Base-by-base conservation (phyloP, 2,113 vertebrate genomes). In the Zosterops japonicus region DNA sequence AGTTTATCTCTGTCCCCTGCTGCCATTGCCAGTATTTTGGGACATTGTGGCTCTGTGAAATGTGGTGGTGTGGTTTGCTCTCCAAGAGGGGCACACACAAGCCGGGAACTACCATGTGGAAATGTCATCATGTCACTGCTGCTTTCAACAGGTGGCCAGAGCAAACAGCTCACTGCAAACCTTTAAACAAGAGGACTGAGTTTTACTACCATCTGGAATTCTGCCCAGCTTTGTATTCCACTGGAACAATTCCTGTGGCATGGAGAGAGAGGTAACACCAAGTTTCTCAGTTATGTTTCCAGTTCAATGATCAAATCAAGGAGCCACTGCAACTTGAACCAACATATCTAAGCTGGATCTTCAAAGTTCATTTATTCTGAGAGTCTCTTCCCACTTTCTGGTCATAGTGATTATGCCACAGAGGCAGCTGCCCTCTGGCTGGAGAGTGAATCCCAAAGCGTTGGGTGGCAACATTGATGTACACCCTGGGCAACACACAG, bases 41-140 rank as follows among this genome's bases (percentile, higher is more conserved):
- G 29, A 35, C 35, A 39, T 9, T 25, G 18, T 65, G 42, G 6
- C 16, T 50, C 20, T 3, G 0, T 79, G 27, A 72, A 60, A 17
- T 31, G 27, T 52, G 13, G 2, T 0, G 0, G 19, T 8, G 9
- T 1, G 1, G 12, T 70, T 77, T n/a, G 24, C 5, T 68, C 7
- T 82, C 44, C 68, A 31, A 16, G 33, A 67, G 31, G 3, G 13
- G 18, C 41, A 25, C 1, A 0, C 11, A 14, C 1, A 19, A 27
- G 8, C 44, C 41, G 2, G 1, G 19, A 2, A 33, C n/a, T 49
- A 36, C 36, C 1, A 0, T 0, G 0, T 35, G 57, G 31, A 63
- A 91, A 64, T 46, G 42, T 41, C 19, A 8, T 4, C 28, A 13
- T 5, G 25, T 24, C 36, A 29, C 46, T 50, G 31, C 31, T 67